Evolutionary conservation across 2,888 invertebrate species (phyloP).

Genomic region (Morpho deidamia): DNA sequence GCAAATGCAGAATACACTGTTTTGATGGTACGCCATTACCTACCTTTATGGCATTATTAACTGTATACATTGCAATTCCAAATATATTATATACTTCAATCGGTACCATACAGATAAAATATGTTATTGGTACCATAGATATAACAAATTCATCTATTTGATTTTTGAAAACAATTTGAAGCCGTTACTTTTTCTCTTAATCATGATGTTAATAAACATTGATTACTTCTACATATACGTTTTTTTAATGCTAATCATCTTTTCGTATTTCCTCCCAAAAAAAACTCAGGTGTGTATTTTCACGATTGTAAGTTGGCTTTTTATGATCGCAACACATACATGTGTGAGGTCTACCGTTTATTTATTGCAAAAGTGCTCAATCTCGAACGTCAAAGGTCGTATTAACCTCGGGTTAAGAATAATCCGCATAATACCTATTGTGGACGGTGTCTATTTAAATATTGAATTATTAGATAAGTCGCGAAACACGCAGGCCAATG

Average conservation of each 20-base stretch:
- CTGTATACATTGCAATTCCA: slow-evolving; percentile 18
- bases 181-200: slow-evolving; percentile 68
- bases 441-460: slow-evolving; percentile 9
- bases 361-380: slow-evolving; percentile 9
- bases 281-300: neutral
- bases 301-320: neutral
- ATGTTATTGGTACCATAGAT: no score
- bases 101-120: slow-evolving; percentile 10
- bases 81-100: slow-evolving; percentile 12
- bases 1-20: slow-evolving; percentile 23
- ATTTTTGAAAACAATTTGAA: slow-evolving; percentile 64
- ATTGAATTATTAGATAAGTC: slow-evolving; percentile 20
- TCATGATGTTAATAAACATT: slow-evolving; percentile 74
- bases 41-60: neutral
- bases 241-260: slow-evolving; percentile 25
- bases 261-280: neutral
- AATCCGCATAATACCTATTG: slow-evolving; percentile 19
- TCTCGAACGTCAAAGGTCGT: slow-evolving; percentile 28
- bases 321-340: neutral
- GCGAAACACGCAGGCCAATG: slow-evolving; percentile 35
- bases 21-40: slow-evolving; percentile 25
- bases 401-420: slow-evolving; percentile 32
- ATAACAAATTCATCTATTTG: slow-evolving; percentile 44
- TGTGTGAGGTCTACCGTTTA: neutral
- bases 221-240: slow-evolving; percentile 45